Evolutionary conservation across 2,113 vertebrate species (phyloP).

Genomic region (Oceanites oceanicus): DNA sequence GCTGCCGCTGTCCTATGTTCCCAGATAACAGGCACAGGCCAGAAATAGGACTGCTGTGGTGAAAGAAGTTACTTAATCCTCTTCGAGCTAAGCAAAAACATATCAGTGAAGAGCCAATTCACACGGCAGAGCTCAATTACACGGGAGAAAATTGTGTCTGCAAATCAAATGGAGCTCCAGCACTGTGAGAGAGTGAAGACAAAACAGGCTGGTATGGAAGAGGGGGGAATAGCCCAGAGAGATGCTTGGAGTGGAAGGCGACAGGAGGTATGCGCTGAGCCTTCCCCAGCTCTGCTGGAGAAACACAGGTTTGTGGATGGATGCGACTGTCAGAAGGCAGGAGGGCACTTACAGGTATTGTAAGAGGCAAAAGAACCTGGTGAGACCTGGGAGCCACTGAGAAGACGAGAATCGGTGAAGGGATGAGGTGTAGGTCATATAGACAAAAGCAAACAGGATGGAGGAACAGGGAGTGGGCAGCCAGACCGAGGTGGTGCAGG

Average conservation of each 20-base stretch:
- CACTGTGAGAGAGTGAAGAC: neutral
- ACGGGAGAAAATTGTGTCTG: constrained; percentile 15
- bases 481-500: neutral
- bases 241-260: neutral
- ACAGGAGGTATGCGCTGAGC: neutral
- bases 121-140: constrained; percentile 27
- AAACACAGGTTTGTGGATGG: neutral
- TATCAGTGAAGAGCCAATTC: constrained; percentile 44
- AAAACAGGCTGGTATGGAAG: neutral
- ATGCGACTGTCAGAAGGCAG: neutral
- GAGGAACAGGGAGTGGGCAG: neutral
- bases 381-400: neutral
- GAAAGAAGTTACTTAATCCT: constrained; percentile 63
- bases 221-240: neutral
- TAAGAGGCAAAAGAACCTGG: neutral
- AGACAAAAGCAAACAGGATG: neutral
- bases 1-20: constrained; percentile 27
- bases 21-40: constrained; percentile 49
- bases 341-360: neutral
- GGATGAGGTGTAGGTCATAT: neutral
- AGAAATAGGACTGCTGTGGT: constrained; percentile 54
- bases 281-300: neutral
- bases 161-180: constrained; percentile 21
- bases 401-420: neutral
- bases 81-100: constrained; percentile 26